These are phyloP conservation scores for Oreotrochilus melanogaster DNA, from an alignment of 2,113 vertebrate genomes.

Conservation along the genomic window DNA sequence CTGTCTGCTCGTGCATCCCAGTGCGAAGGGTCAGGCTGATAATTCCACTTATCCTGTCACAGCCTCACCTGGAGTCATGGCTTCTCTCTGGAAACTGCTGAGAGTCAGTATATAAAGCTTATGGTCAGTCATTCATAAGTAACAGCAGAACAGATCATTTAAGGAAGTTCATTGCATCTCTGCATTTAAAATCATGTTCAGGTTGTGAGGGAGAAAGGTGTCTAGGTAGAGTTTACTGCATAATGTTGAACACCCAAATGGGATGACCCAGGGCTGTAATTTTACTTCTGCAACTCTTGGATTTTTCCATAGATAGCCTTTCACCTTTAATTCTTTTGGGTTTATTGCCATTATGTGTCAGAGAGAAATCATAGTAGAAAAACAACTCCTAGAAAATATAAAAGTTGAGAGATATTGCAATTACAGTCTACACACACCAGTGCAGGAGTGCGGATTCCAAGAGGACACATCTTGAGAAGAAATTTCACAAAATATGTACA, in stretches of 20 bases:
- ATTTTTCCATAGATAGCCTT: neutral
- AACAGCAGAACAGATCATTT: neutral
- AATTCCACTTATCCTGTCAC: neutral
- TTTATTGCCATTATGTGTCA: neutral
- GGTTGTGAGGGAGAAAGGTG: neutral
- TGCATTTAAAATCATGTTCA: neutral
- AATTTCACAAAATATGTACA: slow-evolving; percentile 11
- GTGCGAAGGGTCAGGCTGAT: neutral
- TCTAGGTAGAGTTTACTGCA: neutral
- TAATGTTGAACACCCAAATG: neutral
- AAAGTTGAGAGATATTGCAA: neutral
- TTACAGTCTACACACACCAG: neutral
- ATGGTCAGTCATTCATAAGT: neutral
- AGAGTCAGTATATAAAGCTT: neutral
- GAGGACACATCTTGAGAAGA: neutral
- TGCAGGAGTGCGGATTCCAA: neutral
- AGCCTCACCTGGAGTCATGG: neutral
- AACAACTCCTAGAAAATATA: neutral
- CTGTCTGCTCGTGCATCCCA: neutral
- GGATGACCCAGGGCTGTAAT: neutral
- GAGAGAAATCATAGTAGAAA: neutral
- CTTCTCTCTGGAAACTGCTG: neutral
- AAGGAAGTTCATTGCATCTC: neutral
- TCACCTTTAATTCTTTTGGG: neutral
- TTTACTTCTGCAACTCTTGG: neutral